Percentiles rank a stretch among this genome's conserved stretches.
Evolutionary conservation across 2,113 vertebrate genomes (phyloP).

Genomic region (Oncorhynchus mykiss): DNA sequence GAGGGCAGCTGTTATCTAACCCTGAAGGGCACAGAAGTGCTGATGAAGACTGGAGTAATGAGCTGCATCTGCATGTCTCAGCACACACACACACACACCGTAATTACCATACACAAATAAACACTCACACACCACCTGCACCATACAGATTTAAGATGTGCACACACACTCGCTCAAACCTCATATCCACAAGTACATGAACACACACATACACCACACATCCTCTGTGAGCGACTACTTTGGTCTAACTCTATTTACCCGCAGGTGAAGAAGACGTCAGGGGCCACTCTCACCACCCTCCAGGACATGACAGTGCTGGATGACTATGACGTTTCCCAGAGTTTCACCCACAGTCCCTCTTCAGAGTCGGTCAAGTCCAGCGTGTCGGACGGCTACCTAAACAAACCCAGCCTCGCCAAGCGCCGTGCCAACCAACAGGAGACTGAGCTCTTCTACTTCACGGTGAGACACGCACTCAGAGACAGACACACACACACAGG

Average conservation of each 20-base stretch:
- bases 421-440: slow-evolving; percentile 96
- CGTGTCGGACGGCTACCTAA: slow-evolving; percentile 96
- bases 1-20: slow-evolving; percentile 50
- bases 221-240: background rate
- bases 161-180: slow-evolving; percentile 21
- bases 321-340: slow-evolving; percentile 95
- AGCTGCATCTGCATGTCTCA: slow-evolving; percentile 50
- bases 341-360: slow-evolving; percentile 97
- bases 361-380: slow-evolving; percentile 98
- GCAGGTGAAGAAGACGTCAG: slow-evolving; percentile 98
- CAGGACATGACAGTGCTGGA: slow-evolving; percentile 97
- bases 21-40: slow-evolving; percentile 63
- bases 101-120: slow-evolving; percentile 39
- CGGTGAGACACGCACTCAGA: slow-evolving; percentile 72
- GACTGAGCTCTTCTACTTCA: slow-evolving; percentile 99
- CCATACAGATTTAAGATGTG: background rate
- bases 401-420: slow-evolving; percentile 98
- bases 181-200: slow-evolving; percentile 9
- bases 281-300: slow-evolving; percentile 92
- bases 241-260: background rate
- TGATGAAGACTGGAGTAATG: slow-evolving; percentile 61
- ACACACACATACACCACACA: background rate
- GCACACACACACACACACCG: slow-evolving; percentile 21
- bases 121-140: slow-evolving; percentile 17
- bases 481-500: background rate